Base-by-base conservation (phyloP, 2,888 invertebrate species). In the Thera britannica region DNA sequence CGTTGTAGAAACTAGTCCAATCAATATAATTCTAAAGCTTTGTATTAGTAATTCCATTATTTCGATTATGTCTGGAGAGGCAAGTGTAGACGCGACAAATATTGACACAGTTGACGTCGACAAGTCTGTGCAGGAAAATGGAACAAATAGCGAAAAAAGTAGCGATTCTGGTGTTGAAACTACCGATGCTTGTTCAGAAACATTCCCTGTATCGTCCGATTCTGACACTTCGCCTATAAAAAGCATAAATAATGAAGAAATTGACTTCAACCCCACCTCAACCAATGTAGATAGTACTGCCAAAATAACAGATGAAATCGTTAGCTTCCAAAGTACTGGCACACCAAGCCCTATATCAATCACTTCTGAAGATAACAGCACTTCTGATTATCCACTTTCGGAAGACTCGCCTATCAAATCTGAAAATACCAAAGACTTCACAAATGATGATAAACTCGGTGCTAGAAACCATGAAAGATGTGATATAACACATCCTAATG, bases 81-180 rank as follows among this genome's bases (percentile, higher is more conserved):
- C 72, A 23, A 78, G 80, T 61, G 82, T 81, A 74, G 79, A 70
- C 58, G 64, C 72, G 12, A 63, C 70, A 79, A 86, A 86, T 84
- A 88, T 84, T 82, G 85, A 81, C 69, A 75, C 76, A 79, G 83
- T 85, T 75, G 88, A 89, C 87, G 88, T 88, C 78, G 83, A 83
- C 79, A 79, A 75, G 67, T 79, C 75, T 65, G 71, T 76, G 62
- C 84, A 85, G 79, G 88, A 88, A 84, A 88, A 83, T 82, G 79
- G 75, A 70, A 78, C 78, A 67, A 79, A 76, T 52, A 73, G 76
- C 60, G 81, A 82, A 72, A 79, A 65, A 80, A 83, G 82, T 62
- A 78, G 81, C 68, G 90, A 91, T 84, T 90, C 89, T 7, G 88
- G 89, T 1, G 63, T 87, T 9, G 88, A 89, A 56, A 83, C 77